phyloP scores from a whole-genome alignment of 2,113 vertebrate species.

The Drymodes brunneopygia region DNA sequence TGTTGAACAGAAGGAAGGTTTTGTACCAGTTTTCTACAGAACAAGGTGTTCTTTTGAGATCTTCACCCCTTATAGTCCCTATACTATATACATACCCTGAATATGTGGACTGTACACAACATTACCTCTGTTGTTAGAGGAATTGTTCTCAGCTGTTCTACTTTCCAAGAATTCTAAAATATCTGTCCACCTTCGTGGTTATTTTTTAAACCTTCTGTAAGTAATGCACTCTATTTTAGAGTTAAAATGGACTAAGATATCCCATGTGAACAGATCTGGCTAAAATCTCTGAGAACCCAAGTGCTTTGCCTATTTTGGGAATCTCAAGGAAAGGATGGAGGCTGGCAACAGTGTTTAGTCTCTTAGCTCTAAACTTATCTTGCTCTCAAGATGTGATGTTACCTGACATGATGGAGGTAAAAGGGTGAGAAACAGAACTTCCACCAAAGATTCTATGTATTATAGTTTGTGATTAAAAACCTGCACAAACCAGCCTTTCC shows the following conservation, averaged over 20 bases:
- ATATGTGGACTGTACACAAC: background rate
- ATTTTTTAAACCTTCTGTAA: background rate
- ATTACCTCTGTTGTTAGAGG: background rate
- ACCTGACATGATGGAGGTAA: background rate
- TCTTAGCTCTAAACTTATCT: background rate
- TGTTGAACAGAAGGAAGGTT: background rate
- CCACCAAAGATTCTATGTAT: background rate
- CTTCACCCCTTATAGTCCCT: rapidly evolving
- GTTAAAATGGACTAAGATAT: background rate
- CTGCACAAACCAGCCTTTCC: background rate
- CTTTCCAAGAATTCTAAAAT: background rate
- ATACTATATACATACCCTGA: background rate
- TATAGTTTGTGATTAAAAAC: background rate
- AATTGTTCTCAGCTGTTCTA: background rate
- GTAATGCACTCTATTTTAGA: background rate
- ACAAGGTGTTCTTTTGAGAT: background rate
- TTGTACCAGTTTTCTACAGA: background rate
- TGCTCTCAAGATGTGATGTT: rapidly evolving
- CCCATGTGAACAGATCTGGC: background rate
- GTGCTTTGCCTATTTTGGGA: background rate
- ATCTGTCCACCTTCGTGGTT: background rate
- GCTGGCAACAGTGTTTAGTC: background rate
- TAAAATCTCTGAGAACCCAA: background rate
- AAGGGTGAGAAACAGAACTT: background rate
- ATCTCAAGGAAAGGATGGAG: background rate